These are phyloP conservation scores for Colossoma macropomum DNA, from an alignment of 2,113 vertebrate species.

Conservation along the genomic window DNA sequence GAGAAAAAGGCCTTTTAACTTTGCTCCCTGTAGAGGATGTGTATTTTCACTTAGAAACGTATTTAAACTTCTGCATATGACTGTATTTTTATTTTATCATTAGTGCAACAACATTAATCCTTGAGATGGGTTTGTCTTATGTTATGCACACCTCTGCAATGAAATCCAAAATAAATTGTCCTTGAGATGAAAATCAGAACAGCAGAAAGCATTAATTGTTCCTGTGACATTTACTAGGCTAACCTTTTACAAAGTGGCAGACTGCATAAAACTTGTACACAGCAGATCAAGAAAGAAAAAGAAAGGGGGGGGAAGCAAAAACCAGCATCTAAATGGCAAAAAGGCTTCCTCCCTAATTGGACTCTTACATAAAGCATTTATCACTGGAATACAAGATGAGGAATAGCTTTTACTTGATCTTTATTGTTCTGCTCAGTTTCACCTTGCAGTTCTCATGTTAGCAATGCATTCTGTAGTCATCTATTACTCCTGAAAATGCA, in stretches of 20 bases:
- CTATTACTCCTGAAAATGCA: slow-evolving; percentile 61
- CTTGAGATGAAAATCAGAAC: neutral
- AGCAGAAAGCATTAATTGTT: neutral
- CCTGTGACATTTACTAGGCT: slow-evolving; percentile 7
- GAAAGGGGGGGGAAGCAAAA: neutral
- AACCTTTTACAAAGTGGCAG: neutral
- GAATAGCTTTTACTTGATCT: slow-evolving; percentile 43
- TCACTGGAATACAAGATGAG: slow-evolving; percentile 31
- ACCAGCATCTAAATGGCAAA: neutral
- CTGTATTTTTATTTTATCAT: neutral
- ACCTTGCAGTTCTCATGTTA: slow-evolving; percentile 46
- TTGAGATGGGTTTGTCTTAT: neutral
- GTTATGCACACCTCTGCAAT: neutral
- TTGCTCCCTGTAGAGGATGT: too few species aligned
- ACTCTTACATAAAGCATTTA: neutral
- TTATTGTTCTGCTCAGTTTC: slow-evolving; percentile 58
- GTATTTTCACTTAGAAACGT: too few species aligned
- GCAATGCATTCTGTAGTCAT: slow-evolving; percentile 44
- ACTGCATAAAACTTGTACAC: neutral
- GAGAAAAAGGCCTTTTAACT: too few species aligned
- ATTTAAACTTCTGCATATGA: too few species aligned
- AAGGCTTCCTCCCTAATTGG: neutral
- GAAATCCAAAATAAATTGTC: neutral
- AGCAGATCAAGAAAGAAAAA: neutral
- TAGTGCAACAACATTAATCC: neutral